Conservation (phyloP, 2,797 vertebrate species). For the Apogon talboti region DNA sequence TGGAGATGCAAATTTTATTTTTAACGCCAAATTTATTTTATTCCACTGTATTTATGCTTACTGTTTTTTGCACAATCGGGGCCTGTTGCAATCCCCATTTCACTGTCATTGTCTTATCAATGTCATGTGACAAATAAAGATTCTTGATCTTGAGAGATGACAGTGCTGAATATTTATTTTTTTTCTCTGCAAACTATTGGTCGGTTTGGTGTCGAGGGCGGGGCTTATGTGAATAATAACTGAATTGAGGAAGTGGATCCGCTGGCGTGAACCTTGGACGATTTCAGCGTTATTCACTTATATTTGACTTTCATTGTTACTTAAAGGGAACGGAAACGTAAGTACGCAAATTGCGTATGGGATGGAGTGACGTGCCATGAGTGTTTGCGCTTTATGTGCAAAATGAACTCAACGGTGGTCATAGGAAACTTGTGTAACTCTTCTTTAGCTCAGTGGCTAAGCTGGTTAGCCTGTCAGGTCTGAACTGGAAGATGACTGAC, state of each 20-base stretch:
- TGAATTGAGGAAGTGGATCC: slow-evolving; percentile 19
- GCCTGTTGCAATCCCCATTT: too few relatives aligned
- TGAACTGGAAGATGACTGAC: not conserved
- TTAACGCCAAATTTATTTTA: too few relatives aligned
- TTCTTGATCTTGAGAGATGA: too few relatives aligned
- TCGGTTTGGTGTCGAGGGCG: slow-evolving; percentile 26
- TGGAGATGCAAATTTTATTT: too few relatives aligned
- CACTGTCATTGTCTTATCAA: too few relatives aligned
- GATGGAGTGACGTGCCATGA: not conserved
- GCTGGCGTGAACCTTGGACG: slow-evolving; percentile 7
- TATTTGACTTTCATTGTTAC: not conserved
- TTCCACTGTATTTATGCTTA: too few relatives aligned
- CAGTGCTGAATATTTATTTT: too few relatives aligned
- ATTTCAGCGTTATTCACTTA: not conserved
- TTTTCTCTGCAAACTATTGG: slow-evolving; percentile 53
- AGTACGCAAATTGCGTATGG: slow-evolving; percentile 20
- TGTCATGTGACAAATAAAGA: too few relatives aligned
- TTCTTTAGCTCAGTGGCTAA: slow-evolving; percentile 34
- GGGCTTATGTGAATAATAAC: slow-evolving; percentile 1
- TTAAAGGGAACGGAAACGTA: not conserved
- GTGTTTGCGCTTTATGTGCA: not conserved
- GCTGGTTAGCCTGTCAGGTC: slow-evolving; percentile 16
- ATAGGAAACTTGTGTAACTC: slow-evolving; percentile 6
- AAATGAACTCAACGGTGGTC: not conserved
- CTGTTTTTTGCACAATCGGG: too few relatives aligned